Percentiles rank a stretch among this genome's conserved stretches.
phyloP scores from a whole-genome alignment of 2,797 vertebrate species.

The Setipinna tenuifilis region DNA sequence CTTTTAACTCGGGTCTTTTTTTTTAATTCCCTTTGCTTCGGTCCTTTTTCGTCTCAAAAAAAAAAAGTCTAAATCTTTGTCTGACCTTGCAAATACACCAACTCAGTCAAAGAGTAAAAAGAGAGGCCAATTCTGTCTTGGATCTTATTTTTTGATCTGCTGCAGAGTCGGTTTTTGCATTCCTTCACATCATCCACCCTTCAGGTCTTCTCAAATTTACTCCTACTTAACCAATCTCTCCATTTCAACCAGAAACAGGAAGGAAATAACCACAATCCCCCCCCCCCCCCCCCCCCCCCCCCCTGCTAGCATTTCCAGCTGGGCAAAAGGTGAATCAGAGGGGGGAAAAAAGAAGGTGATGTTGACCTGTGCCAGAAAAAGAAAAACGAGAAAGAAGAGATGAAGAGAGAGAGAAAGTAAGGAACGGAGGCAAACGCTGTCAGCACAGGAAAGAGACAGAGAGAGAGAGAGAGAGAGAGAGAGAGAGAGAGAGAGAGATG shows the following conservation, averaged over 20 bases:
- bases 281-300: too few species aligned
- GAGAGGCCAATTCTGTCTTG: too few species aligned
- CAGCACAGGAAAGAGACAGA: constrained; percentile 34
- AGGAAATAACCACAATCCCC: not conserved
- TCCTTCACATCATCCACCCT: not conserved
- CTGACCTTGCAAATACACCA: not conserved
- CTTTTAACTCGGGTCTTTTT: not conserved
- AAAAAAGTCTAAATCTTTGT: not conserved
- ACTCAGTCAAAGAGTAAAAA: not conserved
- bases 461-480: constrained; percentile 30
- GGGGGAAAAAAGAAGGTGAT: not conserved
- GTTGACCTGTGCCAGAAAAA: not conserved
- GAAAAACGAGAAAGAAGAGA: not conserved
- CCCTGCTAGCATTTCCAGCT: not conserved
- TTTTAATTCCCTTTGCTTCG: not conserved
- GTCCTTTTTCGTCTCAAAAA: too few species aligned
- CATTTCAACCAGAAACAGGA: not conserved
- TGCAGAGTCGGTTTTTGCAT: not conserved
- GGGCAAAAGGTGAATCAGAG: not conserved
- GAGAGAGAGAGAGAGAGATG: constrained; percentile 2
- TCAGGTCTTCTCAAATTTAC: not conserved
- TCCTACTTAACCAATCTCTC: not conserved
- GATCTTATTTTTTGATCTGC: not conserved
- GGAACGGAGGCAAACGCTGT: constrained; percentile 13
- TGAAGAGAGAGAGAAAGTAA: not conserved